Base-by-base conservation (phyloP, 2,113 vertebrate species). In the Pycnonotus jocosus region DNA sequence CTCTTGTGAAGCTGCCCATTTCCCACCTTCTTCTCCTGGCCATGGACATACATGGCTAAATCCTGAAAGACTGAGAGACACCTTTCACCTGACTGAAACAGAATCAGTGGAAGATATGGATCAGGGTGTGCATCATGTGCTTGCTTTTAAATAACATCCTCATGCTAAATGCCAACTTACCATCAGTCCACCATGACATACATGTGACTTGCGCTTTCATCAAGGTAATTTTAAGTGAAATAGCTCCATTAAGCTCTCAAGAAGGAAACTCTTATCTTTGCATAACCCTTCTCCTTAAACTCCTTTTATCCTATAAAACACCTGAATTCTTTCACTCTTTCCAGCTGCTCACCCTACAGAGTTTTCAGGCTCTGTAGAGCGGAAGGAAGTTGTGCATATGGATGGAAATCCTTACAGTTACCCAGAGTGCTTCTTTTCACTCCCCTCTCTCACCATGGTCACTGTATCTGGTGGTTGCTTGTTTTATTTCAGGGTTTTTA, bases 341-440 rank as follows among this genome's bases (percentile, higher is more conserved):
- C 21, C 37, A 81, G 35, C 9, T 85, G 24, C 44, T 56, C 23
- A 74, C 4, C 10, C 14, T 66, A 47, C 4, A 15, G 77, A 65
- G 10, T 66, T 54, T 70, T 33, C 62, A 88, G 58, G 16, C 22
- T n/a, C 15, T 35, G 25, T 27, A 64, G 10, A 73, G 7, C 14
- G 4, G 24, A 57, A 85, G 8, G 24, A 87, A 86, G 2, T 4
- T 0, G 0, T 27, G 15, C 15, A 53, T 21, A 64, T 3, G 21
- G 24, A 50, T n/a, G n/a, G n/a, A n/a, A 77, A 84, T 48, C n/a
- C 31, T 87, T 70, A n/a, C 3, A 77, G 15, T 24, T 25, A 70
- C 15, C 11, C 11, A 50, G 10, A 53, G 23, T 12, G 6, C 11
- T 61, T 65, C 35, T 44, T 69, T 22, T 6, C 4, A 6, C 25